Conservation (phyloP, 2,113 vertebrate genomes). For the Platichthys flesus region DNA sequence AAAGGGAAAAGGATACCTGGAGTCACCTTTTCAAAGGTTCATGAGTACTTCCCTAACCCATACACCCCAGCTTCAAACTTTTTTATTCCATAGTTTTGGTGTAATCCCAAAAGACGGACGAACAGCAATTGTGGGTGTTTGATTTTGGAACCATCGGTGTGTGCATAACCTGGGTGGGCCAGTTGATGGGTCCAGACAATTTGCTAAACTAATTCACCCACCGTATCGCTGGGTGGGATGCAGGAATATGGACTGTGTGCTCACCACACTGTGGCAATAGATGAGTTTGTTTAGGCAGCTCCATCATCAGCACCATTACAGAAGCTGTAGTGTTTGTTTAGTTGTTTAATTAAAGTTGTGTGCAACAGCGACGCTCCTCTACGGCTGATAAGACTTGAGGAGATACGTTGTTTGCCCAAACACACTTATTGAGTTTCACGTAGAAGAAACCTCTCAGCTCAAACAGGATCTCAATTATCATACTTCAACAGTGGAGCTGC, state of each 20-base stretch:
- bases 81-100: too few species aligned
- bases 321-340: slow-evolving; percentile 33
- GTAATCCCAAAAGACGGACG: too few species aligned
- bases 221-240: neutral
- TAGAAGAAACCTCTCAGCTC: slow-evolving; percentile 45
- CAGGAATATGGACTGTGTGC: neutral
- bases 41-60: too few species aligned
- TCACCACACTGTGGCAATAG: slow-evolving; percentile 5
- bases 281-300: slow-evolving; percentile 19
- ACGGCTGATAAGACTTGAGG: slow-evolving; percentile 21
- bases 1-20: too few species aligned
- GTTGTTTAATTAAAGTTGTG: slow-evolving; percentile 50
- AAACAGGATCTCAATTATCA: slow-evolving; percentile 37
- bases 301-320: slow-evolving; percentile 45
- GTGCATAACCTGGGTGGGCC: neutral
- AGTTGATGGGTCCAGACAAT: neutral
- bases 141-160: neutral
- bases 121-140: too few species aligned
- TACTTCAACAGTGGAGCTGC: slow-evolving; percentile 22
- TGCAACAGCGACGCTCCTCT: neutral
- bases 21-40: too few species aligned
- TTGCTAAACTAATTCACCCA: neutral
- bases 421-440: slow-evolving; percentile 22
- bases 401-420: slow-evolving; percentile 25
- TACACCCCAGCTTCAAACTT: too few species aligned